phyloP scores from a whole-genome alignment of 1,140 invertebrate genomes.

The Apis mellifera region Amel_HAv3.1 CM009946.2:752001-752500 shows the following conservation, averaged over 20 bases:
- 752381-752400: not conserved
- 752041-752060: not conserved
- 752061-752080: too few relatives aligned
- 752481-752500: not conserved
- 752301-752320: too few relatives aligned
- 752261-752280: not conserved
- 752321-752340: too few relatives aligned
- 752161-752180: not conserved
- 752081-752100: not conserved
- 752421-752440: too few relatives aligned
- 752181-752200: not conserved
- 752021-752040: not conserved
- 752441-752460: too few relatives aligned
- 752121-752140: not conserved
- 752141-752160: not conserved
- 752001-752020: not conserved
- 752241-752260: too few relatives aligned
- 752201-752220: not conserved
- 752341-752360: not conserved
- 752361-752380: not conserved
- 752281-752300: not conserved
- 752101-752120: not conserved
- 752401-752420: not conserved
- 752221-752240: too few relatives aligned
- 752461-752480: not conserved